Conservation (phyloP, 2,888 invertebrate species). For the Argynnis bischoffii region DNA sequence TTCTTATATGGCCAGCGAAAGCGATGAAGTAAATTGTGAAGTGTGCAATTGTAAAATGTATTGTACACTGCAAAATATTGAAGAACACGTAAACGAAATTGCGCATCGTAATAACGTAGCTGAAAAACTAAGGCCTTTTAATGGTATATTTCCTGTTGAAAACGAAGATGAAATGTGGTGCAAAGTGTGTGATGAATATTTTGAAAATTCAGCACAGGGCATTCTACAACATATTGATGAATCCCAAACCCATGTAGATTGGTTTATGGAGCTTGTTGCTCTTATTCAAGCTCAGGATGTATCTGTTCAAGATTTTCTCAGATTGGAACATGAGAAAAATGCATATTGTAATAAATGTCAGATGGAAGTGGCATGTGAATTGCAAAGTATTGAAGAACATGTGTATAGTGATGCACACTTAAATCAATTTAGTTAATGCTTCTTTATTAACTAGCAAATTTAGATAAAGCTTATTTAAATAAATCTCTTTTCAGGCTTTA, state of each 20-base stretch:
- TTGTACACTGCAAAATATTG: slow-evolving; percentile 53
- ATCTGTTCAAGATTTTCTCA: slow-evolving; percentile 54
- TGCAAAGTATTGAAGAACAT: slow-evolving; percentile 54
- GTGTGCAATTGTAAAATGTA: slow-evolving; percentile 52
- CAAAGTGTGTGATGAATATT: slow-evolving; percentile 57
- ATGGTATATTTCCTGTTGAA: slow-evolving; percentile 59
- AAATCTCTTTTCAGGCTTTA: slow-evolving; percentile 16
- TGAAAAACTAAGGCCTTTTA: slow-evolving; percentile 56
- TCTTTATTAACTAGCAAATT: background rate
- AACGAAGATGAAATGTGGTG: slow-evolving; percentile 57
- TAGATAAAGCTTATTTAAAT: slow-evolving; percentile 14
- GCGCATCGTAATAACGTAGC: slow-evolving; percentile 56
- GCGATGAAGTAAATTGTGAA: slow-evolving; percentile 57
- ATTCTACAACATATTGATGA: slow-evolving; percentile 60
- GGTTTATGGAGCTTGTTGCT: slow-evolving; percentile 62
- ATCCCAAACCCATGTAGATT: slow-evolving; percentile 54
- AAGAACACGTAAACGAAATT: slow-evolving; percentile 59
- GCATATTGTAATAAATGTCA: slow-evolving; percentile 62
- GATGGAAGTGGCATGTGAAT: slow-evolving; percentile 52
- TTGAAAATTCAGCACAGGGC: slow-evolving; percentile 55
- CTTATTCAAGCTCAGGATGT: slow-evolving; percentile 55
- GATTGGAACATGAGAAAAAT: slow-evolving; percentile 55
- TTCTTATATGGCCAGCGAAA: slow-evolving; percentile 55
- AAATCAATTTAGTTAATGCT: slow-evolving; percentile 49
- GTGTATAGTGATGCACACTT: slow-evolving; percentile 58